phyloP scores from a whole-genome alignment of 2,888 invertebrate genomes.

The Drosophila mimetica region DNA sequence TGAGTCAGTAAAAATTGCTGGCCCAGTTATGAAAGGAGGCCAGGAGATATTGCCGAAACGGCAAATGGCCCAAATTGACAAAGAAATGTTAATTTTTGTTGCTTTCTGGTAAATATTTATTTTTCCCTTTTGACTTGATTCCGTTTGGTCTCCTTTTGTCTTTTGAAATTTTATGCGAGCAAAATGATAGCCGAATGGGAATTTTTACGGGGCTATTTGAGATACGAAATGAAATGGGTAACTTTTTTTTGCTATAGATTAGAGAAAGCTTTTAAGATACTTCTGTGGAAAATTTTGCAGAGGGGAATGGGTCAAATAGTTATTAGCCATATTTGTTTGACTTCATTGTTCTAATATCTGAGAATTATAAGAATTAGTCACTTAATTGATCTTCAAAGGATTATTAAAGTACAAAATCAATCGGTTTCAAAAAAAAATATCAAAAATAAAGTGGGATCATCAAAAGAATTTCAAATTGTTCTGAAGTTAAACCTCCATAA shows the following conservation, averaged over 20 bases:
- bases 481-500: no score
- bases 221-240: conserved; percentile 1
- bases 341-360: no score
- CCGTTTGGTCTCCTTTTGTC: conserved; percentile 17
- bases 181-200: conserved; percentile 13
- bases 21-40: conserved; percentile 56
- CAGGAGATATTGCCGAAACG: conserved; percentile 18
- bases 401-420: no score
- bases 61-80: conserved; percentile 35
- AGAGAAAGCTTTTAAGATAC: not conserved
- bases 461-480: no score
- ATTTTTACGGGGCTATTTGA: conserved; percentile 11
- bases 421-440: no score
- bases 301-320: no score
- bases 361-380: no score
- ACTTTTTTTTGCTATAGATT: not conserved
- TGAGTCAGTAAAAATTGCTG: conserved; percentile 70
- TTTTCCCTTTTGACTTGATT: conserved; percentile 33
- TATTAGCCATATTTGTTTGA: no score
- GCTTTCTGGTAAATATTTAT: conserved; percentile 47
- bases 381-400: no score
- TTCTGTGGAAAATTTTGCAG: not conserved
- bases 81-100: conserved; percentile 46
- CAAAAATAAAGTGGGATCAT: no score
- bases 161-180: conserved; percentile 8